Evolutionary conservation across 2,888 invertebrate genomes (phyloP), one percentile per base, ranked within the genome.

Genomic region (Lasioglossum marginatum): DNA sequence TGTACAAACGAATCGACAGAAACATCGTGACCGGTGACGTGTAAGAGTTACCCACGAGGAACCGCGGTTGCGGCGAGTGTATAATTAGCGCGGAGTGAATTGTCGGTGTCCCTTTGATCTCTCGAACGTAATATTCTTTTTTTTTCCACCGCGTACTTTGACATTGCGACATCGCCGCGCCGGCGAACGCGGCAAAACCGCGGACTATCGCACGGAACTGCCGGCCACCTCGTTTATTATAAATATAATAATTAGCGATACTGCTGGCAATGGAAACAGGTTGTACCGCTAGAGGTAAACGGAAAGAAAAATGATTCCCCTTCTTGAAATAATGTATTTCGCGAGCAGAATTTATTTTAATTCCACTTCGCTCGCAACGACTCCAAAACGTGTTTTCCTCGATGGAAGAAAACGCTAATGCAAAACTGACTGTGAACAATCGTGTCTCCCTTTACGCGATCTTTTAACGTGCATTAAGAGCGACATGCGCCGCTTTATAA

Each of bases 1-100:
- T 91, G 91, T 90, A 88, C 82, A 88, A 92, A 94, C 93, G 94
- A 94, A 94, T 94, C 78, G 81, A 77, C 52, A 12, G 75, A 93
- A 94, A 93, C 85, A 93, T 43, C 77, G 63, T 14, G 37, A 57
- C 19, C 43, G 75, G 78, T 78, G 81, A 72, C 66, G 66, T 31
- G 75, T 66, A 78, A 78, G 45, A 70, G 43, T 78, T 66, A 71
- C 52, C 63, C 77, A 19, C 68, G 60, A 37, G 48, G 66, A 23
- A 37, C 71, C 19, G 74, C 37, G 81, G 79, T 77, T 77, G 75
- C 23, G 72, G 76, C 45, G 37, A 66, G 48, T 77, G 72, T 77
- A 75, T 86, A 86, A 86, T 84, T 86, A 80, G 63, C 74, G 27
- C n/a, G 14, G 70, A 84, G 77, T 73, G 71, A 79, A 79, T 63